A percentile compares a stretch with the other conserved stretches of the same genome.
Evolutionary conservation across 1,140 invertebrate species (phyloP).

Genomic region (Alviniconcha marisindica): DNA sequence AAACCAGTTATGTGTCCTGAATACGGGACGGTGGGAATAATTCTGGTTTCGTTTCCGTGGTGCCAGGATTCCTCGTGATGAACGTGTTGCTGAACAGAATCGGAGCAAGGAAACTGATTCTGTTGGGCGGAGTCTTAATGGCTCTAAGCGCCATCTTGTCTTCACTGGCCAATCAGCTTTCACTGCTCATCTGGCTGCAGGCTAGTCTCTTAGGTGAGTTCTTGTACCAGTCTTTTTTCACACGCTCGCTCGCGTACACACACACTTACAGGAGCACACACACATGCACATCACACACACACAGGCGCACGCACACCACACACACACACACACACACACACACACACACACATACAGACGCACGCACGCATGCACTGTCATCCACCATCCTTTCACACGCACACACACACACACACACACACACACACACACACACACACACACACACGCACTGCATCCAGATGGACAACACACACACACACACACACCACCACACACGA

Average conservation of each 20-base stretch:
- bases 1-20: too few relatives aligned
- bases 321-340: slow-evolving; percentile 15
- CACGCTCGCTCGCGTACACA: background rate
- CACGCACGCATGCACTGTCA: background rate
- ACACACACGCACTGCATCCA: too few relatives aligned
- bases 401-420: too few relatives aligned
- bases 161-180: background rate
- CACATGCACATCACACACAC: background rate
- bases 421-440: too few relatives aligned
- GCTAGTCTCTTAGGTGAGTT: background rate
- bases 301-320: background rate
- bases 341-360: background rate
- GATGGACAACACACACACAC: too few relatives aligned
- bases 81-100: background rate
- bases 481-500: too few relatives aligned
- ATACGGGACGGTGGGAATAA: too few relatives aligned
- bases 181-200: background rate
- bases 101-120: background rate
- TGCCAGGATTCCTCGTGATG: background rate
- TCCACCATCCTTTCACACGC: too few relatives aligned
- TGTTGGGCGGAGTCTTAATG: background rate
- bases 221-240: background rate
- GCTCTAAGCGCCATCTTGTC: slow-evolving; percentile 20
- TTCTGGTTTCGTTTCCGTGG: background rate
- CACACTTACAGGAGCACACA: background rate